phyloP scores from a whole-genome alignment of 2,113 vertebrate genomes.

The Sinocyclocheilus maitianheensis region DNA sequence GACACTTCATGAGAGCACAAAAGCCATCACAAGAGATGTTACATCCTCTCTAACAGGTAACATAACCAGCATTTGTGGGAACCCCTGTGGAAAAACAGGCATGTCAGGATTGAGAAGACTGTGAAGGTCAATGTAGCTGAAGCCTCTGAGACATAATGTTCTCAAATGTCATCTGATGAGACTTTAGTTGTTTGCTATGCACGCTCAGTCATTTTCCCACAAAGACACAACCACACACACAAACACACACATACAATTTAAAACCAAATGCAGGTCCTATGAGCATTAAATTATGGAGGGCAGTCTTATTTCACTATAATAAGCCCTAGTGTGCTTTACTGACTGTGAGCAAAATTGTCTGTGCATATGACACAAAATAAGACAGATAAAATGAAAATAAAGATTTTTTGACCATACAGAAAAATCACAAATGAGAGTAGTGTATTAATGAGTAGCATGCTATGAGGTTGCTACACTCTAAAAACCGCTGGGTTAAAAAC shows the following conservation, averaged over 20 bases:
- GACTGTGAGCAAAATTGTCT: not conserved
- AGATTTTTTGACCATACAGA: too few relatives aligned
- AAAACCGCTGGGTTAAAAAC: too few relatives aligned
- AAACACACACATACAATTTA: not conserved
- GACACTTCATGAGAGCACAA: slow-evolving; percentile 64
- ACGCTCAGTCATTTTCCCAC: not conserved
- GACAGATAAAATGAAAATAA: not conserved
- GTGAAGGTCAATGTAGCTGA: not conserved
- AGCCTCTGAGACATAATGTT: not conserved
- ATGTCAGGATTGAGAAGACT: slow-evolving; percentile 7
- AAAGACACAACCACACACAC: not conserved
- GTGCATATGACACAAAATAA: not conserved
- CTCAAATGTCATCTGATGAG: slow-evolving; percentile 20
- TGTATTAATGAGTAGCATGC: not conserved
- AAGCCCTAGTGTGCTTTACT: not conserved
- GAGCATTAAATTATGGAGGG: slow-evolving; percentile 9
- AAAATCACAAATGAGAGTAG: too few relatives aligned
- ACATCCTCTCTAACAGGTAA: slow-evolving; percentile 60
- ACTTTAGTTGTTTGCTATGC: not conserved
- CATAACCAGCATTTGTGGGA: slow-evolving; percentile 23
- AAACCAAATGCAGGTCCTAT: not conserved
- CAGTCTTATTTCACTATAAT: slow-evolving; percentile 7
- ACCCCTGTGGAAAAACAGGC: slow-evolving; percentile 13
- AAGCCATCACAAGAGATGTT: slow-evolving; percentile 64
- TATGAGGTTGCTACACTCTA: not conserved